phyloP scores from a whole-genome alignment of 2,888 invertebrate genomes.

The Carterocephalus palaemon region DNA sequence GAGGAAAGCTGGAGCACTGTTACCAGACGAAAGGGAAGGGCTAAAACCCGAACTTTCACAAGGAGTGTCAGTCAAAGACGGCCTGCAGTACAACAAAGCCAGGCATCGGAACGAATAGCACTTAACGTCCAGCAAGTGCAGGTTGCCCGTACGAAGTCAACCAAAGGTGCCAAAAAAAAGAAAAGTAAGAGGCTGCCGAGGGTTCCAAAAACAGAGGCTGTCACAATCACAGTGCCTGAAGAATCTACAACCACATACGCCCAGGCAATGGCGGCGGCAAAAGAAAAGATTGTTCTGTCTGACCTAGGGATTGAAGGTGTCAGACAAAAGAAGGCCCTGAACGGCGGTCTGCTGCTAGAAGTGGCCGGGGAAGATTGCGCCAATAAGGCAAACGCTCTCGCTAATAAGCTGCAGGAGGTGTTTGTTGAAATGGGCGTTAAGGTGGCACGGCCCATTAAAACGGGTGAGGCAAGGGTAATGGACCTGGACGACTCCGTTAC shows the following conservation, averaged over 20 bases:
- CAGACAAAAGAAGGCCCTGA: constrained; percentile 3
- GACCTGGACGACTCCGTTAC: not conserved
- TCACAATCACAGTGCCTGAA: constrained; percentile 2
- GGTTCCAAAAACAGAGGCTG: constrained; percentile 5
- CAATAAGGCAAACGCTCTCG: not conserved
- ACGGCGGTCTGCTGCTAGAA: constrained; percentile 4
- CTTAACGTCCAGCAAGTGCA: too few relatives aligned
- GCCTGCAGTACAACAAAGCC: not conserved
- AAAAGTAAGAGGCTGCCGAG: not conserved
- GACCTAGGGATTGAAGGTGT: constrained; percentile 3
- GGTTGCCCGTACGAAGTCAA: too few relatives aligned
- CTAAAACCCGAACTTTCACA: not conserved
- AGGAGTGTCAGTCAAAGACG: not conserved
- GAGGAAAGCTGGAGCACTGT: not conserved
- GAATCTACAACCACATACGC: constrained; percentile 1
- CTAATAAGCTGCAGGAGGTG: not conserved
- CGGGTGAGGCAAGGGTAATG: not conserved
- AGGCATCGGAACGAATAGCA: too few relatives aligned
- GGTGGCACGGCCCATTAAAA: not conserved
- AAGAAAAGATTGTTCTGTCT: not conserved
- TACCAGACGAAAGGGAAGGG: not conserved
- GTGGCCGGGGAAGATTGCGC: not conserved
- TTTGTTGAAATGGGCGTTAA: not conserved
- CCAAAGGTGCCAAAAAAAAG: too few relatives aligned
- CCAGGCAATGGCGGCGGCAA: constrained; percentile 4